Evolutionary conservation across 2,797 vertebrate genomes (phyloP).

Genomic region (Clarias fuscus): DNA sequence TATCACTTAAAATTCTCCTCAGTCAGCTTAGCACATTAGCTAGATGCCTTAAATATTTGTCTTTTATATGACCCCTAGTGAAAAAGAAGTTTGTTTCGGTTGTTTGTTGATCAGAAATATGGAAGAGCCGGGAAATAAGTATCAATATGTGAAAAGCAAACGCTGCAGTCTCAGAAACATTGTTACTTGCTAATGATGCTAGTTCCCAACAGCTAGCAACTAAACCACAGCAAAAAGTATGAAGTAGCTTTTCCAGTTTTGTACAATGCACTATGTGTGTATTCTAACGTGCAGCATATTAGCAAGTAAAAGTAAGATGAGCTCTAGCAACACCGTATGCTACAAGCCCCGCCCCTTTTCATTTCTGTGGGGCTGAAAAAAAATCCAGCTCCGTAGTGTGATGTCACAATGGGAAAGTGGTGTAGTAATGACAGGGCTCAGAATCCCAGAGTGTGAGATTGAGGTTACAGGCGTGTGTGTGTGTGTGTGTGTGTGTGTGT

Average conservation of each 20-base stretch:
- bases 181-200: neutral
- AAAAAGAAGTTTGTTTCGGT: neutral
- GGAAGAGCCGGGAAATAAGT: neutral
- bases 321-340: no score
- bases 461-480: conserved; percentile 16
- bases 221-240: neutral
- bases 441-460: conserved; percentile 4
- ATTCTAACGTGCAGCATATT: neutral
- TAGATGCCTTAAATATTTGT: neutral
- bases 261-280: neutral
- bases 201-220: neutral
- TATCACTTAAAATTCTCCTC: neutral
- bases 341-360: neutral
- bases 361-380: neutral
- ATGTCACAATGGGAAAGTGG: conserved; percentile 4
- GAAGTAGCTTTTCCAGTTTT: neutral
- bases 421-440: conserved; percentile 5
- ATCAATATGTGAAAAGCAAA: no score
- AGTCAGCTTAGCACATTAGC: conserved; percentile 12
- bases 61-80: neutral
- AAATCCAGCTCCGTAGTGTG: conserved; percentile 7
- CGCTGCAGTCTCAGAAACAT: neutral
- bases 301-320: neutral
- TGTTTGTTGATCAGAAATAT: no score
- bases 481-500: conserved; percentile 9